These are phyloP conservation scores for Australoheros scitulus DNA, from an alignment of 2,113 vertebrate species.

Conservation along the genomic window DNA sequence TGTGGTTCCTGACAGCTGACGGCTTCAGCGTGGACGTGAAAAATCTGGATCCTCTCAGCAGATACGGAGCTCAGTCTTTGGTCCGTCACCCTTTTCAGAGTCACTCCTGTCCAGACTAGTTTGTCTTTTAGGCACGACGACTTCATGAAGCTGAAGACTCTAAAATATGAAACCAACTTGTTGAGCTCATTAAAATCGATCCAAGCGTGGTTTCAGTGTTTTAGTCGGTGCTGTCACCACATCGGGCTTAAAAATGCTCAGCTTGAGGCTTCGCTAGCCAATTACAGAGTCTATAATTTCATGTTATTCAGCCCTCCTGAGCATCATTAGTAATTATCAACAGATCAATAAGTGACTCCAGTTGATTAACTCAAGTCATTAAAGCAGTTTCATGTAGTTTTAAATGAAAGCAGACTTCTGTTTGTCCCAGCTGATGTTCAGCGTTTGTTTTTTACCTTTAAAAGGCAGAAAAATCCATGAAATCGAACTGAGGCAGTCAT, in stretches of 20 bases:
- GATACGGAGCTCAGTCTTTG: not conserved
- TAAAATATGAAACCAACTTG: not conserved
- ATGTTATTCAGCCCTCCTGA: not conserved
- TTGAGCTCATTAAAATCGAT: not conserved
- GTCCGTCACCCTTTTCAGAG: not conserved
- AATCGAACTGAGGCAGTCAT: not conserved
- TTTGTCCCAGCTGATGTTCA: not conserved
- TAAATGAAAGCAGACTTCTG: not conserved
- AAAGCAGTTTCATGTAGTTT: slow-evolving; percentile 1
- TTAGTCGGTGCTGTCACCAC: no score
- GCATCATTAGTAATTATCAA: not conserved
- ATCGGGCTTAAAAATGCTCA: not conserved
- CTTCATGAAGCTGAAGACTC: not conserved
- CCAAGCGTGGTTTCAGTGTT: no score
- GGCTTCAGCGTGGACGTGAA: not conserved
- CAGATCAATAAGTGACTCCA: slow-evolving; percentile 4
- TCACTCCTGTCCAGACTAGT: not conserved
- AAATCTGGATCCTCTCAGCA: not conserved
- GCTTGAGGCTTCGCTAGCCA: not conserved
- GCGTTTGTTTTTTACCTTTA: not conserved
- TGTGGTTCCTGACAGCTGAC: no score
- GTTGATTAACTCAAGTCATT: not conserved
- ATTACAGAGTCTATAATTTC: slow-evolving; percentile 2
- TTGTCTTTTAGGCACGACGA: not conserved
- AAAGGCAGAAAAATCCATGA: not conserved